Percentiles rank a stretch among this genome's conserved stretches.
Conservation (phyloP, 2,888 invertebrate species). For the Stomorhina lunata region DNA sequence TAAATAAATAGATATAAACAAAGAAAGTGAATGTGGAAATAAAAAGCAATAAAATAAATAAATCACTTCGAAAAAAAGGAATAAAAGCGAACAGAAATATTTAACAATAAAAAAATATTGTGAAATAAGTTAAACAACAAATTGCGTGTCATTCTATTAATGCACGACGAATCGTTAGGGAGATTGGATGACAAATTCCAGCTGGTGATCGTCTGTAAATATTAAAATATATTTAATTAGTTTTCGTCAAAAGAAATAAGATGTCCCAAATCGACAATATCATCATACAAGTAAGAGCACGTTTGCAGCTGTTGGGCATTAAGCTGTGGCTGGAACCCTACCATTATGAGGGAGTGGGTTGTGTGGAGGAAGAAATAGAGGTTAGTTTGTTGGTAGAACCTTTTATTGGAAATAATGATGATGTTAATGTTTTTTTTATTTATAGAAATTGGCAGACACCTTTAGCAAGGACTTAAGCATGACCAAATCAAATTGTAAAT, state of each 20-base stretch:
- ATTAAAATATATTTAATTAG: neutral
- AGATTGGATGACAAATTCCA: neutral
- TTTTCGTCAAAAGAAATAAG: neutral
- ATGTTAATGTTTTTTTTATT: conserved; percentile 36
- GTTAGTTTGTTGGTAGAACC: conserved; percentile 66
- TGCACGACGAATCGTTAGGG: neutral
- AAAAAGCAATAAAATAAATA: neutral
- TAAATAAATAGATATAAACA: conserved; percentile 9
- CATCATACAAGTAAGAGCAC: conserved; percentile 84
- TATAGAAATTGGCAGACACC: conserved; percentile 83
- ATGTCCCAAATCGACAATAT: conserved; percentile 82
- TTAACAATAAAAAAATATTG: conserved; percentile 38
- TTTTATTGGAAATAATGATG: neutral
- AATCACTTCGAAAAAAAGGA: neutral
- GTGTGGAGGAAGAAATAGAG: conserved; percentile 79
- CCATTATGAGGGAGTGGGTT: conserved; percentile 81
- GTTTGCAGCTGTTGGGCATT: conserved; percentile 84
- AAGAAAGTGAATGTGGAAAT: no score
- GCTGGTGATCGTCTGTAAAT: neutral
- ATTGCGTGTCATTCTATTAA: conserved; percentile 42
- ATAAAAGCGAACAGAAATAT: conserved; percentile 2
- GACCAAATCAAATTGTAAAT: conserved; percentile 81
- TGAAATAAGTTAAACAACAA: conserved; percentile 44
- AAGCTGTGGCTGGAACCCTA: conserved; percentile 90
- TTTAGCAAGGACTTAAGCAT: conserved; percentile 82